phyloP scores from a whole-genome alignment of 2,888 invertebrate genomes.

The Drosophila algonquin region DNA sequence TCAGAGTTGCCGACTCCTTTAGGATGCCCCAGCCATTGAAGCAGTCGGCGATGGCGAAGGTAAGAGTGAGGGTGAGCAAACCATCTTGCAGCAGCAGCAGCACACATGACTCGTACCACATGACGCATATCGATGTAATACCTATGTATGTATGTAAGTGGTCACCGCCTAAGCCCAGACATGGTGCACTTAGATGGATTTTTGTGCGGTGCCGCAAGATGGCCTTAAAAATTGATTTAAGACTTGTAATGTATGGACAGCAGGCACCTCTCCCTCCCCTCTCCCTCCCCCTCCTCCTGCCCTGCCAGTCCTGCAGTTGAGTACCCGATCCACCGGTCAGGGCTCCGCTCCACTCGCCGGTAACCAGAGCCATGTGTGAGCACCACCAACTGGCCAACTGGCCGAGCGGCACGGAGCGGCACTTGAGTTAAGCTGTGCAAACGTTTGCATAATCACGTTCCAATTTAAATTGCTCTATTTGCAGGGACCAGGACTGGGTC shows the following conservation, averaged over 20 bases:
- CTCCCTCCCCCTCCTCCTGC: neutral
- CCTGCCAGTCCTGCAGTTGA: neutral
- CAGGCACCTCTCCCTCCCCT: neutral
- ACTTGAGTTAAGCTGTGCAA: conserved; percentile 82
- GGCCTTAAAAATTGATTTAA: conserved; percentile 70
- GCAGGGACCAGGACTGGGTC: conserved; percentile 38
- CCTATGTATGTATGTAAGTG: conserved; percentile 5
- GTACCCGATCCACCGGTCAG: neutral
- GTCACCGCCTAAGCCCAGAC: conserved; percentile 16
- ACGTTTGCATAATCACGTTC: conserved; percentile 82
- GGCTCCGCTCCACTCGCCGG: neutral
- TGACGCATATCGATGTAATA: neutral
- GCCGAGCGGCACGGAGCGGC: conserved; percentile 73
- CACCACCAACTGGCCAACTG: conserved; percentile 64
- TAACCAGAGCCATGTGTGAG: conserved; percentile 38
- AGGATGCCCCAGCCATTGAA: too few relatives aligned
- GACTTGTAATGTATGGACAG: conserved; percentile 62
- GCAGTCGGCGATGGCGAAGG: too few relatives aligned
- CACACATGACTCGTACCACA: neutral
- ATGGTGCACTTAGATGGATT: conserved; percentile 45
- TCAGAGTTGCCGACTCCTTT: neutral
- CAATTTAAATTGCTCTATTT: conserved; percentile 78
- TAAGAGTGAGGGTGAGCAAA: too few relatives aligned
- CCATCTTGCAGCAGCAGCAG: neutral
- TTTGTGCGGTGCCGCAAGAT: conserved; percentile 33